Base-by-base conservation (phyloP, 2,113 vertebrate genomes). In the Bothrops jararaca region DNA sequence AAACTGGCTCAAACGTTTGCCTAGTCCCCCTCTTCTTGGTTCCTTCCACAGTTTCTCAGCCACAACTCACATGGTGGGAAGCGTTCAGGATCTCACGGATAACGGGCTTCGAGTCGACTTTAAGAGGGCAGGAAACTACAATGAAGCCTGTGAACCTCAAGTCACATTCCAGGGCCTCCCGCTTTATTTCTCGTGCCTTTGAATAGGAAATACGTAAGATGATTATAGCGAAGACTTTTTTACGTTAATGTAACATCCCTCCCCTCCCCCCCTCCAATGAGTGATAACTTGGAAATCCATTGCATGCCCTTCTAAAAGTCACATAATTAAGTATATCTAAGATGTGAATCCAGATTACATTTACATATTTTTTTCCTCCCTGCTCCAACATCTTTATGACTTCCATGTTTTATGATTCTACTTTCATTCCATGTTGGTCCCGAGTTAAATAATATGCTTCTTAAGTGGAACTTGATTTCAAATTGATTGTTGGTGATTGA, bases 1-100 rank as follows among this genome's bases (percentile, higher is more conserved):
- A 89, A 5, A 18, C 18, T 13, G 39, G 48, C n/a, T 24, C 42
- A 24, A 42, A 50, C 9, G 9, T 42, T 86, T 88, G 92, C 22
- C 39, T 34, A 57, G 42, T 5, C 56, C 56, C 69, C 29, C 29
- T 53, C 53, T 45, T 6, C 26, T 57, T 42, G 5, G 39, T 5
- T 18, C n/a, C 53, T 86, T 29, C 92, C 26, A 18, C 42, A 52
- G 39, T 10, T 39, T 86, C 22, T 64, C 64, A 10, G 64, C 24
- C 39, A 45, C 52, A 80, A 85, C 97, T 98, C 97, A 99, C 99
- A 89, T 98, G 98, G 95, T 99, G 99, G 0, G 99, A 99, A 0
- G 99, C 99, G 0, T 98, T 99, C 95, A 99, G 98, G 95, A 99
- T 99, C 96, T 99, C 99, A 45, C 97, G 97, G 97, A 99, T 99